Base-by-base conservation (phyloP, 2,113 vertebrate species). In the Xiphias gladius region DNA sequence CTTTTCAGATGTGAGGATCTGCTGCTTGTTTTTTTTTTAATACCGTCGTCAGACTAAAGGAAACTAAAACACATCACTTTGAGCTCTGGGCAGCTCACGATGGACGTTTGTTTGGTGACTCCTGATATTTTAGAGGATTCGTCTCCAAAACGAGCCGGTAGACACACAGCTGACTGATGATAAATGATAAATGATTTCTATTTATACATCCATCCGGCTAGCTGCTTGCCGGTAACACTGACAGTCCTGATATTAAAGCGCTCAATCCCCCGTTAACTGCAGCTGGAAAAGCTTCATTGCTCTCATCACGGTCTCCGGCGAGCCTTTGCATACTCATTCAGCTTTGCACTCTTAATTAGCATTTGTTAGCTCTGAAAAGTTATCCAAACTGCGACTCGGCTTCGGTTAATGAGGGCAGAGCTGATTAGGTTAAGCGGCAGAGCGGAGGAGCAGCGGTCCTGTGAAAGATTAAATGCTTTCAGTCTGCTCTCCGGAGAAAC, bases 381-480 rank as follows among this genome's bases (percentile, higher is more conserved):
- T 65, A 70, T 65, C 50, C 20, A 24, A 62, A 55, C 24, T 50
- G 37, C 13, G 14, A 5, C 59, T 20, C 3, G 16, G 37, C 46
- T 39, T 26, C 22, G 1, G 43, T 37, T 73, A 80, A 84, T 63
- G 62, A 80, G 85, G 48, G 30, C 76, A 54, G 28, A 52, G 72
- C 66, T 48, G 65, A 75, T 76, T 14, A 48, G 67, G 9, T 39
- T 28, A 17, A 50, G 50, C 41, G 17, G 24, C 24, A 11, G 19
- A 43, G n/a, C 67, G 1, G 50, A 54, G 52, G 14, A 46, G 65
- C 17, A 37, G 63, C 63, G 4, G n/a, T 14, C 2, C 65, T 5
- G 66, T 26, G 50, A 59, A 80, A 64, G 41, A 76, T 68, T 41
- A 75, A 80, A 77, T 5, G 0, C 46, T 50, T 1, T 43, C 58